Base-by-base conservation (phyloP, 2,888 invertebrate species). In the Nebria salina region DNA sequence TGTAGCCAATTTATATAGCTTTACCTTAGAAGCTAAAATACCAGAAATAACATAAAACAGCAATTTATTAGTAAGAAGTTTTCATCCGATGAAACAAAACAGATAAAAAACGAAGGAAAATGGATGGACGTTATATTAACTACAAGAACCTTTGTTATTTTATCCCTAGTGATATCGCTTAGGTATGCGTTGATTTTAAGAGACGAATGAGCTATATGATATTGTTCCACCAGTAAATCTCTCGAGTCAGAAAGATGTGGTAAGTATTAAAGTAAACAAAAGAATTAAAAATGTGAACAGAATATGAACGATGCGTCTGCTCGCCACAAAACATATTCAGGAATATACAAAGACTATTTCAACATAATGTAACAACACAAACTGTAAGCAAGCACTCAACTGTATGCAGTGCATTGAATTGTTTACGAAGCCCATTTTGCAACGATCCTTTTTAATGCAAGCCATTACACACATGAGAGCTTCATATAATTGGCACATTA, bases 381-480 rank as follows among this genome's bases (percentile, higher is more conserved):
- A 20, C 70, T 25, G 26, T 2, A 26, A 70, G 70, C 70, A 70
- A 70, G 70, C 70, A 26, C 70, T 70, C 11, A 8, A 54, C 54
- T 54, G 54, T 54, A 13, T 4, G 6, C 68, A 15, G 11, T 73
- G 13, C 43, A 43, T 25, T 54, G 34, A 43, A 73, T 73, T 73
- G 73, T 73, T 73, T 34, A 43, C 41, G 26, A 43, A 73, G 42
- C 73, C 26, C 73, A 41, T 65, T 66, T 34, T 76, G 34, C 76
- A 65, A 25, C 76, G 66, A 25, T 66, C 76, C 68, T 41, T 76
- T 76, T 76, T 70, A 76, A 76, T 76, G 43, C 66, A 68, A 70
- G 15, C 76, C 70, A 76, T 70, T 76, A 76, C 76, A 76, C 70
- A 76, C 43, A 68, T 70, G 70, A 70, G 25, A 70, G 70, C 70